Evolutionary conservation across 1,140 invertebrate genomes (phyloP).

Genomic region (Zaprionus nigranus): DNA sequence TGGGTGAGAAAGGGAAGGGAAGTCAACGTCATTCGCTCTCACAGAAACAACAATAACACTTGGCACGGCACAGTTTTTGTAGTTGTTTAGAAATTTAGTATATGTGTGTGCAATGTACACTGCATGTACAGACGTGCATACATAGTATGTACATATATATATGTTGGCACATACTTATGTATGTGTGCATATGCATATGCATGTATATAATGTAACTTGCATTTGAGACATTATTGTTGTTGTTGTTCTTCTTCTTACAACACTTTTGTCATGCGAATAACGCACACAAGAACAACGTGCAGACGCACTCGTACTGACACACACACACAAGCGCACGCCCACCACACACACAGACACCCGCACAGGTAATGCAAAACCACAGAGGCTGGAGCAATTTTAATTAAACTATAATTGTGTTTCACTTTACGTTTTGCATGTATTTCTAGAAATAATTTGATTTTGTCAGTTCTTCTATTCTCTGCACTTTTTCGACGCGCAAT

Average conservation of each 20-base stretch:
- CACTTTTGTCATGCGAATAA: constrained; percentile 35
- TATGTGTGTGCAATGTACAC: not conserved
- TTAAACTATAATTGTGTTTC: constrained; percentile 49
- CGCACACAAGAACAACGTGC: constrained; percentile 30
- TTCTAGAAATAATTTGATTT: constrained; percentile 52
- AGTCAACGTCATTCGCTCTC: constrained; percentile 10
- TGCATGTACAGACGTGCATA: not conserved
- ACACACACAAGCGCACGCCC: constrained; percentile 10
- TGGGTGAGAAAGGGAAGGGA: constrained; percentile 37
- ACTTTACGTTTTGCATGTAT: constrained; percentile 44
- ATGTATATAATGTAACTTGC: constrained; percentile 17
- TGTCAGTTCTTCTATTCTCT: constrained; percentile 52
- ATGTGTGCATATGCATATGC: not conserved
- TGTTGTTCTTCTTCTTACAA: constrained; percentile 26
- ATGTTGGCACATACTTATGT: not conserved
- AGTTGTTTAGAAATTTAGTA: constrained; percentile 35
- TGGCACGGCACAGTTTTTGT: constrained; percentile 63
- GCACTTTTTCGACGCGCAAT: constrained; percentile 71
- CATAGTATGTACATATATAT: not conserved
- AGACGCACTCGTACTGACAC: not conserved
- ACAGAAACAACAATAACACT: constrained; percentile 45
- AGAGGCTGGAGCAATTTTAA: constrained; percentile 20
- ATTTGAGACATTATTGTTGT: constrained; percentile 27
- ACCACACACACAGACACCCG: constrained; percentile 15
- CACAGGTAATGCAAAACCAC: not conserved